Base-by-base conservation (phyloP, 1,140 invertebrate genomes). In the Heliconius hewitsoni region DNA sequence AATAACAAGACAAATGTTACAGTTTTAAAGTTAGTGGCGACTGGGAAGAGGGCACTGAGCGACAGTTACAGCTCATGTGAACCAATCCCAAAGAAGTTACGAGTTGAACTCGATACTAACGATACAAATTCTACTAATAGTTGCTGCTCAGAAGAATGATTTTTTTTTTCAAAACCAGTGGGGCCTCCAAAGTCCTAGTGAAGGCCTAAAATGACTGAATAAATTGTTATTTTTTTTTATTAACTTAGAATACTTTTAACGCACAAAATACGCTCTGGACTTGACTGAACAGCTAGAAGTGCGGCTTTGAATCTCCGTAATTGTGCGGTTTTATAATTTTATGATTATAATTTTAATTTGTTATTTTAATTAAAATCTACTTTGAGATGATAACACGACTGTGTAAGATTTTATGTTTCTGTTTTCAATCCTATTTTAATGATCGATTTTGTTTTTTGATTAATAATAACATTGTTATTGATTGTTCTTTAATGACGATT, bases 31-130 rank as follows among this genome's bases (percentile, higher is more conserved):
- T 39, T 91, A 76, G 84, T 85, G 4, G 86, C 86, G 16, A 85
- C 83, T 1, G 86, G 79, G 9, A 94, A 94, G 72, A 81, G 93
- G 46, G 82, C 82, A 1, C 70, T 92, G 0, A 94, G 89, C 46
- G 85, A 88, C 82, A 90, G 84, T 73, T 91, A 71, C 74, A 90
- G 78, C 57, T 88, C 90, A 0, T 87, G 84, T 82, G 91, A 93
- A 82, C 93, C 93, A 19, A 82, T 86, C 8, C 85, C 91, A 9
- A 94, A 94, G 80, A 93, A 89, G 80, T 18, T 91, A 2, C 84
- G 85, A 71, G 66, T 89, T 34, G 86, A 60, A 6, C 5, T 82
- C 13, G 50, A 82, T n/a, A 82, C 85, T 70, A 81, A 91, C 75
- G 88, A 92, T 37, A 89, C 88, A 19, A 88, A 79, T 73, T 90